Base-by-base conservation (phyloP, 2,113 vertebrate genomes). In the Brachyhypopomus gauderio region DNA sequence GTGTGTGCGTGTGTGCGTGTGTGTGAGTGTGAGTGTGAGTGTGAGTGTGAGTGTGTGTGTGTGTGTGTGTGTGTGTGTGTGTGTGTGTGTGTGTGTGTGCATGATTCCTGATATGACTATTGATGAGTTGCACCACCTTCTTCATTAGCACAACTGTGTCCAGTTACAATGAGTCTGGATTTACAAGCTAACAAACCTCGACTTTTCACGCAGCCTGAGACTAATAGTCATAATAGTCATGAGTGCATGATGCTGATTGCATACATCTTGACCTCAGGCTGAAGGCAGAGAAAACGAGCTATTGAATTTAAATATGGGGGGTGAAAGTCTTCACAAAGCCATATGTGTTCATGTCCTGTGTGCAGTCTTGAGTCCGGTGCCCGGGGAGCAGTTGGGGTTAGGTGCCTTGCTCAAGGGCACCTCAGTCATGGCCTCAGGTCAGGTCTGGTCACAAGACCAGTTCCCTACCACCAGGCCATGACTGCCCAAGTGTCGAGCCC, bases 1-100 rank as follows among this genome's bases (percentile, higher is more conserved):
- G 20, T 79, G 56, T 80, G 78, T 77, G 78, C 73, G 56, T 72
- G 69, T 72, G 60, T 80, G 72, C 80, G 59, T 67, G 56, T 52
- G 45, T 14, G 9, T 14, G 23, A n/a, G n/a, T n/a, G n/a, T n/a
- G n/a, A n/a, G n/a, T n/a, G n/a, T n/a, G n/a, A n/a, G n/a, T n/a
- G n/a, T n/a, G n/a, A n/a, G n/a, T n/a, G n/a, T n/a, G n/a, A n/a
- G n/a, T n/a, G n/a, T n/a, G n/a, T 3, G 30, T 30, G 30, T 30
- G 30, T 30, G 1, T 30, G 45, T 14, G 45, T 14, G 23, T 48
- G 45, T 38, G 48, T 70, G 20, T 79, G 56, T 80, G 78, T 77
- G 78, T 70, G 56, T 72, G 69, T 72, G 60, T 80, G 72, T 83
- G 59, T 67, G 56, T 52, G 45, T 14, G 9, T 14, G 23, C 52